A percentile compares a stretch with the other conserved stretches of the same genome.
phyloP scores from a whole-genome alignment of 2,797 vertebrate genomes.

The Pteropus rufus region DNA sequence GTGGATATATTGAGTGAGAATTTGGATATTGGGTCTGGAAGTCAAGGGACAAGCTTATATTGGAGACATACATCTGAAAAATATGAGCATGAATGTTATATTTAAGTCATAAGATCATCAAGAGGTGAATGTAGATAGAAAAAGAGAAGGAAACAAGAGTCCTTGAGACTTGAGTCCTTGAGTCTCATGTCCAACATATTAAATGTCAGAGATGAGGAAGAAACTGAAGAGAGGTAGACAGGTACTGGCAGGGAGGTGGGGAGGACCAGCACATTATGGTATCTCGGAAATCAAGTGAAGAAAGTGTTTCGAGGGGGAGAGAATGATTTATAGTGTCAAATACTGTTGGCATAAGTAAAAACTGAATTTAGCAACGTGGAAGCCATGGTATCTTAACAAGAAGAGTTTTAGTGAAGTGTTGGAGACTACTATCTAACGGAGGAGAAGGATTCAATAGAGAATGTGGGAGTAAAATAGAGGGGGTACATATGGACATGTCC shows the following conservation, averaged over 20 bases:
- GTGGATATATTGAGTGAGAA: not conserved
- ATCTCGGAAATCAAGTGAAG: not conserved
- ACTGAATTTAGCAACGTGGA: not conserved
- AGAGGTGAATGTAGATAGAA: not conserved
- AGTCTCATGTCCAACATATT: not conserved
- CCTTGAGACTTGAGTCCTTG: not conserved
- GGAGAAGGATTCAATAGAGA: rapidly evolving
- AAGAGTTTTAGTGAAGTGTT: not conserved
- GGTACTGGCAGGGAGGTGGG: rapidly evolving
- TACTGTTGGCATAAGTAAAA: not conserved
- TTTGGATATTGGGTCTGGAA: not conserved
- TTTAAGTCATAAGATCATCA: not conserved
- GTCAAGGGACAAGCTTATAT: not conserved
- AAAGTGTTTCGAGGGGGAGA: not conserved
- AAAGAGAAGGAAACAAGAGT: not conserved
- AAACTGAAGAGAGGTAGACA: rapidly evolving
- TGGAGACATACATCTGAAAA: not conserved
- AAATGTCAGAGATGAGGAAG: not conserved
- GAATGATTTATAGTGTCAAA: not conserved
- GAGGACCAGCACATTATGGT: rapidly evolving
- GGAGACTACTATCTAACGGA: too few species aligned
- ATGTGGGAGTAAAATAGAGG: rapidly evolving
- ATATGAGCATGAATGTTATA: not conserved
- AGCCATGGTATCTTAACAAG: not conserved
- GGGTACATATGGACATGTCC: not conserved